Evolutionary conservation across 2,113 vertebrate genomes (phyloP).

Genomic region (Oryzias celebensis): DNA sequence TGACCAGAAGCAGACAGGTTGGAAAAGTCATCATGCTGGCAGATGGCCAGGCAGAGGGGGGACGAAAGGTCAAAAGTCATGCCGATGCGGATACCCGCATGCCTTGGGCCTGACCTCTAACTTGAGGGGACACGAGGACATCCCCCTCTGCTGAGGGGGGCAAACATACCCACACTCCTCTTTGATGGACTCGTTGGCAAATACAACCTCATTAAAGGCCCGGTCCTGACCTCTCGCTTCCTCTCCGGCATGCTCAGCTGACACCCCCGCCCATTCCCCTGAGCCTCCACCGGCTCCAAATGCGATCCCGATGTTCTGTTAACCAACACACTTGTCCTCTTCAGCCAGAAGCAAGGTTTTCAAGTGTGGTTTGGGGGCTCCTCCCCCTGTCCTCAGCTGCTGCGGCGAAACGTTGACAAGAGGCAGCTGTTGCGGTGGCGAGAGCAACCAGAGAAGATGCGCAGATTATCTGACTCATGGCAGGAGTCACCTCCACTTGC

Average conservation of each 20-base stretch:
- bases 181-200: conserved; percentile 20
- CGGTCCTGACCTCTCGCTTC: conserved; percentile 47
- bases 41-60: conserved; percentile 16
- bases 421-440: conserved; percentile 64
- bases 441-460: conserved; percentile 36
- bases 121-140: conserved; percentile 37
- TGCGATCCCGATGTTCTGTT: conserved; percentile 73
- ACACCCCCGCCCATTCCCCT: conserved; percentile 52
- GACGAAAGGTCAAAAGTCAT: conserved; percentile 47
- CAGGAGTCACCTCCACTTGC: conserved; percentile 4
- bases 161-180: conserved; percentile 1
- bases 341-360: conserved; percentile 43
- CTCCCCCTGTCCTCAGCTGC: conserved; percentile 60
- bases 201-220: conserved; percentile 24
- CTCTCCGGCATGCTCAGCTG: conserved; percentile 37
- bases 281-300: conserved; percentile 55
- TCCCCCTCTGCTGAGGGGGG: conserved; percentile 42
- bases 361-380: conserved; percentile 50
- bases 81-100: conserved; percentile 54
- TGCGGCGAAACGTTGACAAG: conserved; percentile 49
- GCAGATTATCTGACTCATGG: conserved; percentile 27
- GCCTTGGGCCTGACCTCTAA: conserved; percentile 61
- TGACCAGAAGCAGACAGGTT: conserved; percentile 18
- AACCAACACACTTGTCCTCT: conserved; percentile 8
- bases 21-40: conserved; percentile 34